These are phyloP conservation scores for Capitella teleta DNA, from an alignment of 1,140 invertebrate species.

Conservation along the genomic window DNA sequence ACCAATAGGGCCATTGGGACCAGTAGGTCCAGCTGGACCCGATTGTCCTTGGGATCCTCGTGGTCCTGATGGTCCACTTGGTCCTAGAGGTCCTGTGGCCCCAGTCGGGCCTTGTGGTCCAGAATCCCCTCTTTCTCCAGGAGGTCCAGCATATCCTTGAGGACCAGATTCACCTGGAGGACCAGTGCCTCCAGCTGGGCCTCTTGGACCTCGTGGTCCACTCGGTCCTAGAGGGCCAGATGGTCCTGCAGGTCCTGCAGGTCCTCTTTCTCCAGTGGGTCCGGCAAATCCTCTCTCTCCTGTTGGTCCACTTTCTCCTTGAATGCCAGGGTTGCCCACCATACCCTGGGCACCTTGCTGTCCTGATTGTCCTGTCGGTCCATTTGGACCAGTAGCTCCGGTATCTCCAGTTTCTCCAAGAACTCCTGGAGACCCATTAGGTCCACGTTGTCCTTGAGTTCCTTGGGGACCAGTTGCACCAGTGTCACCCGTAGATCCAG, in stretches of 20 bases:
- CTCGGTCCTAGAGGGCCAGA: slow-evolving; percentile 1
- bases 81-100: too few relatives aligned
- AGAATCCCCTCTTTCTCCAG: too few relatives aligned
- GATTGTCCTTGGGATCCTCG: too few relatives aligned
- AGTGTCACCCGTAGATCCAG: slow-evolving; percentile 6
- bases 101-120: too few relatives aligned
- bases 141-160: too few relatives aligned
- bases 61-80: too few relatives aligned
- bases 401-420: slow-evolving; percentile 4
- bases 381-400: slow-evolving; percentile 10
- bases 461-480: slow-evolving; percentile 11
- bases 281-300: slow-evolving; percentile 11
- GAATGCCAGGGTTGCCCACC: not conserved
- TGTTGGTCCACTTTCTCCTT: slow-evolving; percentile 10
- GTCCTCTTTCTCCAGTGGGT: slow-evolving; percentile 5
- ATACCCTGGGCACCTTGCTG: not conserved
- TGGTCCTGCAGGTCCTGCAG: slow-evolving; percentile 4
- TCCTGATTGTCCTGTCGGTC: slow-evolving; percentile 10
- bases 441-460: too few relatives aligned
- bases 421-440: slow-evolving; percentile 8
- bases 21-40: too few relatives aligned
- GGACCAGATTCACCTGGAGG: too few relatives aligned
- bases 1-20: too few relatives aligned
- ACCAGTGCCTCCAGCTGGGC: slow-evolving; percentile 4
- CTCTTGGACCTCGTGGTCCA: not conserved